A percentile compares a stretch with the other conserved stretches of the same genome.
Conservation (phyloP, 1,140 invertebrate genomes). For the Caenorhabditis remanei region DNA sequence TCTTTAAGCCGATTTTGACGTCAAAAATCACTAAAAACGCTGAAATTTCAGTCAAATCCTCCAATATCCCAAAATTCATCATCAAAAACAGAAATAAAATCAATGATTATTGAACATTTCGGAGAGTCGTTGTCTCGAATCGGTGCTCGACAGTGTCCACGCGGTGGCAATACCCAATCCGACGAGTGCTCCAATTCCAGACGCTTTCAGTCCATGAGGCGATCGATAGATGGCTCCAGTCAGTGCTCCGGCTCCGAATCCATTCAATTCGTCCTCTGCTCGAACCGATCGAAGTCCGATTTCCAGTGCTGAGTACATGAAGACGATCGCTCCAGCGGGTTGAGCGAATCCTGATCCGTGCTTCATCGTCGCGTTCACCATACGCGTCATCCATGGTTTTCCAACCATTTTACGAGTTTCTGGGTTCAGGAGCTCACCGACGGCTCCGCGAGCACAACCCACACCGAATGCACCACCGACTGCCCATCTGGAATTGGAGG, state of each 20-base stretch:
- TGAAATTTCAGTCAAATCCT: too few relatives aligned
- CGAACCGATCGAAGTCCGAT: constrained; percentile 62
- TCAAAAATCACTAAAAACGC: not conserved
- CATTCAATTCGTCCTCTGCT: constrained; percentile 67
- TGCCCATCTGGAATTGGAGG: not conserved
- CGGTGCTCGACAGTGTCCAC: constrained; percentile 64
- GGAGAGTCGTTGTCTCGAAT: constrained; percentile 60
- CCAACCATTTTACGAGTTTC: constrained; percentile 67
- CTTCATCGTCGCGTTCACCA: constrained; percentile 69
- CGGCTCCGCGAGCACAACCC: constrained; percentile 63
- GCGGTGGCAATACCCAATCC: constrained; percentile 63
- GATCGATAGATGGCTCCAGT: constrained; percentile 67
- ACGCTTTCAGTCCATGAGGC: constrained; percentile 66
- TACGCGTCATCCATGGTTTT: constrained; percentile 69
- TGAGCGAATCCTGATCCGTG: constrained; percentile 69
- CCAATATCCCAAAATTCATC: too few relatives aligned
- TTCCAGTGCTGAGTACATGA: constrained; percentile 65
- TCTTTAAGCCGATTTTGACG: too few relatives aligned
- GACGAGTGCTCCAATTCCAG: constrained; percentile 64
- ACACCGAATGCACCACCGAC: constrained; percentile 66
- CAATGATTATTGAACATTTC: constrained; percentile 59
- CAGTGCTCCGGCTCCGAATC: constrained; percentile 65
- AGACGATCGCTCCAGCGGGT: constrained; percentile 63
- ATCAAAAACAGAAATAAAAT: not conserved
- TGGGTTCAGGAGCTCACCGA: constrained; percentile 64